Conservation (phyloP, 2,113 vertebrate genomes). For the Pteruthius melanotis region DNA sequence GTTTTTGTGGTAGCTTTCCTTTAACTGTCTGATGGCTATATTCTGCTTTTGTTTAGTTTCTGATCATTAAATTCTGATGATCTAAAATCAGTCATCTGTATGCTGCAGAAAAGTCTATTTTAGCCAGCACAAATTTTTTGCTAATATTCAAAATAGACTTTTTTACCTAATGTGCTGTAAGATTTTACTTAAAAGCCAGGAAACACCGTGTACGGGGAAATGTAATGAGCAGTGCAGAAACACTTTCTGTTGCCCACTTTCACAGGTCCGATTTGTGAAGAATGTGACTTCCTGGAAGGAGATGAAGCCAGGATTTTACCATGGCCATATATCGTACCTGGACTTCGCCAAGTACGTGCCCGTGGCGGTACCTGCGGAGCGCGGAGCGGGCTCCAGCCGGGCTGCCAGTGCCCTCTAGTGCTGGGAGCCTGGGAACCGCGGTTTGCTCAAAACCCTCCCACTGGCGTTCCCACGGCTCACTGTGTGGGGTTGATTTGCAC, state of each 20-base stretch:
- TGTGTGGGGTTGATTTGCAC: not conserved
- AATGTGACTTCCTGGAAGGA: constrained; percentile 94
- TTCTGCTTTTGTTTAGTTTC: not conserved
- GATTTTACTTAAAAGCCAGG: not conserved
- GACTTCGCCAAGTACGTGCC: constrained; percentile 92
- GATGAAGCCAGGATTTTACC: constrained; percentile 98
- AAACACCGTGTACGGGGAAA: not conserved
- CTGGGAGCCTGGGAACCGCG: not conserved
- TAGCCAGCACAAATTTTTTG: not conserved
- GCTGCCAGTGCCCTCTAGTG: constrained; percentile 71
- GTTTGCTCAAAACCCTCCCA: not conserved
- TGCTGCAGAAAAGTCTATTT: not conserved
- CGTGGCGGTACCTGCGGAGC: not conserved
- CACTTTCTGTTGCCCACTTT: not conserved
- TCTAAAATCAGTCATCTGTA: not conserved
- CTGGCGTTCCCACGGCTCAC: not conserved
- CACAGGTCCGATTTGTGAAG: constrained; percentile 92
- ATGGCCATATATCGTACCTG: constrained; percentile 92
- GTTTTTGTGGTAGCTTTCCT: not conserved
- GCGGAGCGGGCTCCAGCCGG: not conserved
- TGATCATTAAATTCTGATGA: not conserved
- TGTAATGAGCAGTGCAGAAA: not conserved
- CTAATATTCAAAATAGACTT: not conserved
- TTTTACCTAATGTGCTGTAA: not conserved
- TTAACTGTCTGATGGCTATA: not conserved